phyloP scores from a whole-genome alignment of 2,113 vertebrate species.

The Pseudorectes ferrugineus region DNA sequence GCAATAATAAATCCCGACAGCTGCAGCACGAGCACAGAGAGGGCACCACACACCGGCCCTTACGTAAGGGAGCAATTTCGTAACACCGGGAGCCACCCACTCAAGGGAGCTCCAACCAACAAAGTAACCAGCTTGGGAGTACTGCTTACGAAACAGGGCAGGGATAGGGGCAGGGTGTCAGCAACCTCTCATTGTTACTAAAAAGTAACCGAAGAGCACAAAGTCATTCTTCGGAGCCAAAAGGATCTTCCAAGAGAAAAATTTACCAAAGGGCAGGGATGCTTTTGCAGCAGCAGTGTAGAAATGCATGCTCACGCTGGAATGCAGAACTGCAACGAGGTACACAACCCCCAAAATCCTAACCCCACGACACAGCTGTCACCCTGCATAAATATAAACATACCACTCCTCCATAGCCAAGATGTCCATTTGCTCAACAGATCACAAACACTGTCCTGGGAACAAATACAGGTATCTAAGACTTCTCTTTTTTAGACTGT shows the following conservation, averaged over 20 bases:
- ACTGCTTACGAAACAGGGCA: background rate
- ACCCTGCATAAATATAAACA: accelerated
- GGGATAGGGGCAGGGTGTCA: accelerated
- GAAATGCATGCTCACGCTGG: accelerated
- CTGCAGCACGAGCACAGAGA: slow-evolving; percentile 4
- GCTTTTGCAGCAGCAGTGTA: accelerated
- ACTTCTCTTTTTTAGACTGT: background rate
- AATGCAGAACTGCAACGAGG: background rate
- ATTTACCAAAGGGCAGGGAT: background rate
- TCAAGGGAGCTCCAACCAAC: background rate
- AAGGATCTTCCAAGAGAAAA: background rate
- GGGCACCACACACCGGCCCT: background rate
- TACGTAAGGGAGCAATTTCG: background rate
- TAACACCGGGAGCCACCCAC: background rate
- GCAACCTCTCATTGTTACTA: background rate
- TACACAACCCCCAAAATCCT: background rate
- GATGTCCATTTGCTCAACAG: accelerated
- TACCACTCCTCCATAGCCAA: background rate
- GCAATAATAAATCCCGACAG: too few relatives aligned
- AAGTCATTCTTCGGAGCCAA: background rate
- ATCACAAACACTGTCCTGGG: accelerated
- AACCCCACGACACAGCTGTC: background rate
- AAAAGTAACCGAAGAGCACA: background rate
- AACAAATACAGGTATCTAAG: background rate
- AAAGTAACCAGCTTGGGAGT: accelerated